phyloP scores from a whole-genome alignment of 1,140 invertebrate genomes.

The Drosophila yakuba region DNA sequence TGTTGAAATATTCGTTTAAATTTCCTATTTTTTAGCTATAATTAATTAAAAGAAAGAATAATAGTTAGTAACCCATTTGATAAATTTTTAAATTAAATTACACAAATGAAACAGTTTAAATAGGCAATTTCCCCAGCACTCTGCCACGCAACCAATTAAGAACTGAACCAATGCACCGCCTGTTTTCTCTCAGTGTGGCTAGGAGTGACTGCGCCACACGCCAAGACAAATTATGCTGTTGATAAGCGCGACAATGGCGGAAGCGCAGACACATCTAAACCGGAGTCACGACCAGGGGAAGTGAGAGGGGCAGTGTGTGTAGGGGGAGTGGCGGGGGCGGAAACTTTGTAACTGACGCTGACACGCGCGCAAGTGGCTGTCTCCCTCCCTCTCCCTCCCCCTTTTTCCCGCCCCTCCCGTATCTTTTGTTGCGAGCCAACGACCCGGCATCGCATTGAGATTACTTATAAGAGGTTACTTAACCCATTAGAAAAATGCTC shows the following conservation, averaged over 20 bases:
- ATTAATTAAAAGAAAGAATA: too few species aligned
- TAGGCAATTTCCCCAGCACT: too few species aligned
- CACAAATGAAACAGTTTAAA: too few species aligned
- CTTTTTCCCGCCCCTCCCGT: neutral
- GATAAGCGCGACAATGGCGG: constrained; percentile 77
- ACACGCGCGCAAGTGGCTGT: constrained; percentile 62
- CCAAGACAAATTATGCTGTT: constrained; percentile 82
- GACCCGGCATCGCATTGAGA: constrained; percentile 62
- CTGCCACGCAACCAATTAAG: too few species aligned
- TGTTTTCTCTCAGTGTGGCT: constrained; percentile 9
- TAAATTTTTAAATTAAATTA: too few species aligned
- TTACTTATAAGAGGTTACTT: constrained; percentile 74
- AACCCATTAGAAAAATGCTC: constrained; percentile 61
- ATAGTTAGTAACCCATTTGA: too few species aligned
- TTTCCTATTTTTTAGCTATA: too few species aligned
- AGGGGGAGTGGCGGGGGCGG: neutral
- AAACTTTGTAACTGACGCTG: constrained; percentile 62
- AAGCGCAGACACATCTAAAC: constrained; percentile 52
- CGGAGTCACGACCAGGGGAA: neutral
- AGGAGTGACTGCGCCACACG: constrained; percentile 60
- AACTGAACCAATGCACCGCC: too few species aligned
- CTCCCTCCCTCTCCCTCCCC: neutral
- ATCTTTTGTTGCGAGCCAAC: constrained; percentile 61
- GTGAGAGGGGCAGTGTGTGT: neutral
- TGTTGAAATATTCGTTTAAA: too few species aligned